Percentiles rank a stretch among this genome's conserved stretches.
Evolutionary conservation across 1,140 invertebrate species (phyloP).

Genomic region (Megalonaias nervosa): DNA sequence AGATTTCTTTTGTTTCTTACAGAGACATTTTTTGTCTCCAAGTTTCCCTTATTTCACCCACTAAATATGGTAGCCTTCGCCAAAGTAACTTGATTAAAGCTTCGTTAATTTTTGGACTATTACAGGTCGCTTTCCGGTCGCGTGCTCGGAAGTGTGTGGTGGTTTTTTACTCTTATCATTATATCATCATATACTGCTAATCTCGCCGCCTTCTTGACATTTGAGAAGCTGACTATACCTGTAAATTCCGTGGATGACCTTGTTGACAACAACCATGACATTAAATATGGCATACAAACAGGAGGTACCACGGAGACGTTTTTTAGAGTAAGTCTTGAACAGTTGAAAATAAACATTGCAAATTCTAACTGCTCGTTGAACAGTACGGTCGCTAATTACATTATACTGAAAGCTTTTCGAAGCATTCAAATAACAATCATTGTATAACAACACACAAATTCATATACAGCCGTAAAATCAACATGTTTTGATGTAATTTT

Average conservation of each 20-base stretch:
- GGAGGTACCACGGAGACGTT: constrained; percentile 73
- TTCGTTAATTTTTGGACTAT: constrained; percentile 82
- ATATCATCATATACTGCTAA: constrained; percentile 99
- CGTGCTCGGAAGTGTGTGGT: constrained; percentile 92
- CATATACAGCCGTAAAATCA: too few relatives aligned
- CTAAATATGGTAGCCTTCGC: not conserved
- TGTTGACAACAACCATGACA: constrained; percentile 92
- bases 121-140: constrained; percentile 77
- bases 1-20: not conserved
- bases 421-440: not conserved
- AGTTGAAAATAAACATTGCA: not conserved
- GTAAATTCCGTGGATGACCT: constrained; percentile 97
- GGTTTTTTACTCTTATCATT: constrained; percentile 93
- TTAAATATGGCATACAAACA: constrained; percentile 91
- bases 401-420: not conserved
- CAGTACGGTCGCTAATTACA: too few relatives aligned
- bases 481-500: too few relatives aligned
- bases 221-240: constrained; percentile 95
- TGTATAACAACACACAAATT: not conserved
- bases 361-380: constrained; percentile 73
- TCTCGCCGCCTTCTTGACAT: constrained; percentile 96
- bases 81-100: not conserved
- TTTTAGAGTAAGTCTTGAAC: constrained; percentile 33
- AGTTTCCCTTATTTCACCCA: not conserved
- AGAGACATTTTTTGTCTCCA: not conserved